Conservation (phyloP, 2,797 vertebrate species). For the Artibeus lituratus region DNA sequence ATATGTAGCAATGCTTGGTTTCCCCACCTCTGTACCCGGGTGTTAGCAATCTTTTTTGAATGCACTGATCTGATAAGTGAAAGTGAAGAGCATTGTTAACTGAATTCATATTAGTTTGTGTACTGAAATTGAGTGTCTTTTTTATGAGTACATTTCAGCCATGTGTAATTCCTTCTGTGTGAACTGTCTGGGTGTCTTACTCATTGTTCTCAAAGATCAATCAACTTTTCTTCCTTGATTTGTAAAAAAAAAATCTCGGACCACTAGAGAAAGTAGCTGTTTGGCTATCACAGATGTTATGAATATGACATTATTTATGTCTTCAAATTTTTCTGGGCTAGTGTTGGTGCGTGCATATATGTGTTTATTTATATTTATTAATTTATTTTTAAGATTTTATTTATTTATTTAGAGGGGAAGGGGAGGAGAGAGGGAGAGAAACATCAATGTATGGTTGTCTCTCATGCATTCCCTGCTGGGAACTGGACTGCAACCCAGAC, state of each 20-base stretch:
- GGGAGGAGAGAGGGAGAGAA: too few relatives aligned
- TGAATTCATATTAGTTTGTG: not conserved
- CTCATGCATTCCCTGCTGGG: too few relatives aligned
- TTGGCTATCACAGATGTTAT: not conserved
- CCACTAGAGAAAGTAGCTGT: not conserved
- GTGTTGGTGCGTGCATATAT: not conserved
- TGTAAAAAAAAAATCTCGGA: not conserved
- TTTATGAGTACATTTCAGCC: not conserved
- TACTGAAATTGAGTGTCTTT: not conserved
- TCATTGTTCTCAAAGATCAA: not conserved
- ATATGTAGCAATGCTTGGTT: not conserved
- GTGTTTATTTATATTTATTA: not conserved
- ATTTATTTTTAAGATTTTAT: too few relatives aligned
- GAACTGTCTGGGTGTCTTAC: not conserved
- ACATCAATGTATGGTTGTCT: too few relatives aligned
- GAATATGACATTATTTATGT: not conserved
- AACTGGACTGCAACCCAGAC: too few relatives aligned
- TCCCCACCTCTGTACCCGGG: not conserved
- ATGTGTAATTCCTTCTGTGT: not conserved
- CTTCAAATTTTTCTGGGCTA: not conserved
- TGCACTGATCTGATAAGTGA: not conserved
- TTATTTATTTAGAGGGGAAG: too few relatives aligned
- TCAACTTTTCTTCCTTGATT: not conserved
- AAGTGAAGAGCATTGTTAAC: not conserved
- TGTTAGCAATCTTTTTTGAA: not conserved